phyloP scores from a whole-genome alignment of 2,888 invertebrate genomes.

The Drosophila eohydei region DNA sequence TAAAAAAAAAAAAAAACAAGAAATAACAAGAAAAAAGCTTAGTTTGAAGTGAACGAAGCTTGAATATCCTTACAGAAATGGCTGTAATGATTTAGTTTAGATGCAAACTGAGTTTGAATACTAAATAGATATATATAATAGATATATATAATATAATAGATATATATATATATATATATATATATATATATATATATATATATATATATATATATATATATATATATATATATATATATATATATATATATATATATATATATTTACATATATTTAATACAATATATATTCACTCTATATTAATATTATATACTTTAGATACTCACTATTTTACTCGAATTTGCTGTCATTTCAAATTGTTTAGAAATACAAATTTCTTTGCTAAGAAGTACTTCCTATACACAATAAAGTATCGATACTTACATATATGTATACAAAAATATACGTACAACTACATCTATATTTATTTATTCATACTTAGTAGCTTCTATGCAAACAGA shows the following conservation, averaged over 20 bases:
- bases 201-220: neutral
- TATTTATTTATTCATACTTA: too few relatives aligned
- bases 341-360: neutral
- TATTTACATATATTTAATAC: neutral
- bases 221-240: too few relatives aligned
- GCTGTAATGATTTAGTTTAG: neutral
- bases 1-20: conserved; percentile 10
- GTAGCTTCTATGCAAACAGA: too few relatives aligned
- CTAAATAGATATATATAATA: neutral
- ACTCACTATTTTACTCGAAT: neutral
- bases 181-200: neutral
- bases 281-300: neutral
- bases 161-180: neutral
- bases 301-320: too few relatives aligned
- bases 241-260: neutral
- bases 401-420: too few relatives aligned
- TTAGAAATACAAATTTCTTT: neutral
- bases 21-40: conserved; percentile 1
- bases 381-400: too few relatives aligned
- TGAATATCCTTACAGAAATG: conserved; percentile 13
- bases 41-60: neutral
- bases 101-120: neutral
- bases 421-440: too few relatives aligned
- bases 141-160: neutral
- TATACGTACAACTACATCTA: too few relatives aligned